Evolutionary conservation across 2,113 vertebrate species (phyloP).

Genomic region (Mustelus asterias): DNA sequence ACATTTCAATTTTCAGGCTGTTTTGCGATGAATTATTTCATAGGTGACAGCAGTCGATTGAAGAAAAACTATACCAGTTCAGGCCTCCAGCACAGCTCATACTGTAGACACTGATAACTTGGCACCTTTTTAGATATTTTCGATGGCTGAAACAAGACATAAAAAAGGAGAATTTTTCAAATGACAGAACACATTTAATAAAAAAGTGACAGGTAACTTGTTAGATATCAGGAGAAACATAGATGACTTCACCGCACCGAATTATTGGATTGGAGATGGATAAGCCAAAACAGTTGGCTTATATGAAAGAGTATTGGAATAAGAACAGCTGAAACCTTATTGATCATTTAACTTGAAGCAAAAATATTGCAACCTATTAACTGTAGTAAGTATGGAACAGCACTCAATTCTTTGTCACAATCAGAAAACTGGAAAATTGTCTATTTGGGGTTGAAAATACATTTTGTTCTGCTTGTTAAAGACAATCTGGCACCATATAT

Average conservation of each 20-base stretch:
- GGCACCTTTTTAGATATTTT: conserved; percentile 12
- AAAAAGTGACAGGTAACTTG: background rate
- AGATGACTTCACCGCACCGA: background rate
- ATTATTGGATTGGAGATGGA: conserved; percentile 27
- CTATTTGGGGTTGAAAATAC: background rate
- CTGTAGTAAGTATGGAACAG: background rate
- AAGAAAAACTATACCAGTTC: background rate
- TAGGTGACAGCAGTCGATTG: conserved; percentile 8
- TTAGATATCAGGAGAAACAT: background rate
- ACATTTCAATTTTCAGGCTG: conserved; percentile 25
- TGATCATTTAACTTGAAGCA: background rate
- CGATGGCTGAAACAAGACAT: background rate
- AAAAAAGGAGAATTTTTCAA: background rate
- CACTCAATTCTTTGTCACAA: background rate
- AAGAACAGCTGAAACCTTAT: conserved; percentile 7
- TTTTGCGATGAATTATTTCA: conserved; percentile 32
- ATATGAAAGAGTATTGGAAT: background rate
- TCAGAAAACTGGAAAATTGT: background rate
- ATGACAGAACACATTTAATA: conserved; percentile 22
- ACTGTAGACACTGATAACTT: background rate
- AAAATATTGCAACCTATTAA: background rate
- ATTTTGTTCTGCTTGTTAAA: background rate
- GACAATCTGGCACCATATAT: background rate
- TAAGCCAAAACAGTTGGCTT: background rate
- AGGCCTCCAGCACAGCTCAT: background rate